Conservation (phyloP, 2,113 vertebrate species). For the Pseudopodoces humilis region DNA sequence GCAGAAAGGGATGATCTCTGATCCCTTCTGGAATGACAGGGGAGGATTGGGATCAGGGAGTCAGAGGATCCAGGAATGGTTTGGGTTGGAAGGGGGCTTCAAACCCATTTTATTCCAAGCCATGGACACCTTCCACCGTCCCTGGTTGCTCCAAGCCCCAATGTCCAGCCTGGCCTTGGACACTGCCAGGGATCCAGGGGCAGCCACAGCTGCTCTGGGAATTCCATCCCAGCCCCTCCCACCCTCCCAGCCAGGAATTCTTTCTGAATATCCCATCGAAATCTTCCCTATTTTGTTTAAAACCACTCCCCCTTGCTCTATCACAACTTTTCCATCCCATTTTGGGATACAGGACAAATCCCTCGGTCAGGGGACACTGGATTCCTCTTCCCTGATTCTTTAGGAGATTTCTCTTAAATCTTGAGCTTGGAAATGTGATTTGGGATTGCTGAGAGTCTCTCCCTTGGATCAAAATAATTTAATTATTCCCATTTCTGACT, state of each 20-base stretch:
- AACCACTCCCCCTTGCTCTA: neutral
- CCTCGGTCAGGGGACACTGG: accelerated
- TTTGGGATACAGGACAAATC: neutral
- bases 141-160: neutral
- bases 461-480: neutral
- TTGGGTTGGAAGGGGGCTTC: neutral
- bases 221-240: neutral
- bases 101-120: neutral
- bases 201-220: neutral
- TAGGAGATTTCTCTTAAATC: neutral
- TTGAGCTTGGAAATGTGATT: neutral
- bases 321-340: neutral
- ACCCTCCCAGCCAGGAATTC: neutral
- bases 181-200: neutral
- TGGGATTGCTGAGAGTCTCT: neutral
- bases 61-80: neutral
- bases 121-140: neutral
- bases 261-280: accelerated
- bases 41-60: neutral
- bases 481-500: neutral
- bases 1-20: neutral
- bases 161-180: neutral
- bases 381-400: neutral
- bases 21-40: neutral
- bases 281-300: neutral